Base-by-base conservation (phyloP, 2,888 invertebrate species). In the Dicyrtomina minuta region DNA sequence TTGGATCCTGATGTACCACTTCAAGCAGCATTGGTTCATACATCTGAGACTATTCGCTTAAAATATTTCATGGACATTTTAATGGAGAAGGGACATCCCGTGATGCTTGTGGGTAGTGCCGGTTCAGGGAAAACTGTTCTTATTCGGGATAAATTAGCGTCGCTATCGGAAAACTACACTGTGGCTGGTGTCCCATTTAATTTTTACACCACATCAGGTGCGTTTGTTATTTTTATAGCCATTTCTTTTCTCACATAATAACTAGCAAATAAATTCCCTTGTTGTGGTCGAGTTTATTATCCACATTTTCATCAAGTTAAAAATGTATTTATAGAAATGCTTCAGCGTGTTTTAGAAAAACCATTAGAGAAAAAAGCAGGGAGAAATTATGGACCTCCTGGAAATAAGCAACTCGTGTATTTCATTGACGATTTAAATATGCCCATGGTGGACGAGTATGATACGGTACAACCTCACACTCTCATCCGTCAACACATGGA, bases 381-480 rank as follows among this genome's bases (percentile, higher is more conserved):
- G 6, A 86, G 95, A 74, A 96, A 96, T 83, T 97, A 90, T 80
- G 97, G 96, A 0, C 97, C 97, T 13, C 96, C 96, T 0, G 96
- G 96, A 15, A 95, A 89, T 79, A 95, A 96, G 83, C 91, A 91
- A 0, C 84, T 97, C 55, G 88, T 97, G 73, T 97, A 96, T 82
- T 97, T 97, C 81, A 90, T 97, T 71, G 97, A 97, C 80, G 97
- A 97, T 80, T 90, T 97, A 90, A 97, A 97, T 81, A 97, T 97
- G 96, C 96, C 97, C 1, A 95, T 95, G 86, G 93, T 96, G 2
- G 96, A 96, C 82, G 87, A 87, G 44, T 97, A 97, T 79, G 96
- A 95, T 10, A 97, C 97, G 0, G 96, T 96, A 0, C 96, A 96
- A 81, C 96, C 97, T 0, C 96, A 97, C 81, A 97, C 97, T 0